Evolutionary conservation across 2,113 vertebrate genomes (phyloP), one percentile per base, ranked within the genome.

Genomic region (Tachuris rubrigastra): DNA sequence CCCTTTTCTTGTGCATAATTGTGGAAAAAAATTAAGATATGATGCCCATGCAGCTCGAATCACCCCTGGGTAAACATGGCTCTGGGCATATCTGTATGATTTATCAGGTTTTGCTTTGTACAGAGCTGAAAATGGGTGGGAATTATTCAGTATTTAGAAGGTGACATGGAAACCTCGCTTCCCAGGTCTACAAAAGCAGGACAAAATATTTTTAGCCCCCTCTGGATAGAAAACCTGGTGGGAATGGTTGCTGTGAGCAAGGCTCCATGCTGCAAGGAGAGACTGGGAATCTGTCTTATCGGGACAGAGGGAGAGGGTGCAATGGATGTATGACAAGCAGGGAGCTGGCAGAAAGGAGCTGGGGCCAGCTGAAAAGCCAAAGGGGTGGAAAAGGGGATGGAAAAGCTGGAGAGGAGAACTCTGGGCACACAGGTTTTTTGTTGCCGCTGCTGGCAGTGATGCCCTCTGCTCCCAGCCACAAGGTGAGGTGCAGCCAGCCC

Each of bases 281-380:
- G 52, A 31, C 12, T 30, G 24, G 19, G 22, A 2, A 1, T 12
- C 15, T 55, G 47, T 35, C 53, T 30, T n/a, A 46, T 1, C 1
- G 25, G 23, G 21, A 56, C 0, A 19, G 47, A 66, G 30, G 39
- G 30, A 88, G 22, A 6, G 44, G 53, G 60, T 41, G n/a, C 0
- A 2, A 59, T 12, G 72, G 52, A 76, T 23, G 30, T 41, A 31
- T 1, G 5, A 67, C 31, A 20, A 31, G 22, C 25, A 39, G 35
- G 58, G 39, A 88, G n/a, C n/a, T n/a, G n/a, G n/a, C n/a, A n/a
- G n/a, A n/a, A n/a, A n/a, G n/a, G n/a, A 41, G 62, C 58, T 46
- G 44, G 14, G 28, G 23, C 35, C 63, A 27, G 20, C 41, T 15
- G 4, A 47, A 81, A 95, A 50, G 46, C 49, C 77, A 76, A 35